Conservation (phyloP, 2,888 invertebrate genomes). For the Polydrusus tereticollis region DNA sequence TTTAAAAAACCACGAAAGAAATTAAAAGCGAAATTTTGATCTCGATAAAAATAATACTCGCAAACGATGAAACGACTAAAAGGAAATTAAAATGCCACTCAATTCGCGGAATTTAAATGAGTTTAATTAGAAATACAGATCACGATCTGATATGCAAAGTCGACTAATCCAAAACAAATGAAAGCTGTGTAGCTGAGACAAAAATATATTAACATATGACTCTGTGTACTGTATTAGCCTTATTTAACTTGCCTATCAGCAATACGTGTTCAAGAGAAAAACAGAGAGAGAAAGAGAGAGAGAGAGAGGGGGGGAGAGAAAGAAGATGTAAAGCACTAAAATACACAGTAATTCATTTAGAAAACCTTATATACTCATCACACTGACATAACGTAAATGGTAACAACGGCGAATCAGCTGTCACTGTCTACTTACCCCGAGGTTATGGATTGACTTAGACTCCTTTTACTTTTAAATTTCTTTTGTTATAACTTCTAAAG, state of each 20-base stretch:
- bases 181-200: not conserved
- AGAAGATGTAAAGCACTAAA: too few species aligned
- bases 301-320: too few species aligned
- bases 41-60: not conserved
- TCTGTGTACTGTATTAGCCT: not conserved
- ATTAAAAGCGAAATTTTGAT: slow-evolving; percentile 7
- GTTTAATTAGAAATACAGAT: not conserved
- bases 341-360: too few species aligned
- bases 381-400: too few species aligned
- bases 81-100: not conserved
- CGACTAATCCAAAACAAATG: not conserved
- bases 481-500: too few species aligned
- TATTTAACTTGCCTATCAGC: not conserved
- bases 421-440: too few species aligned
- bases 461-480: too few species aligned
- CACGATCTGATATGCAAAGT: not conserved
- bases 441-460: too few species aligned
- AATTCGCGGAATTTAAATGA: not conserved
- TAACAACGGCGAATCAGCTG: too few species aligned
- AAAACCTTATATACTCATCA: too few species aligned
- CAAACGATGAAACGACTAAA: not conserved
- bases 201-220: not conserved
- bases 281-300: too few species aligned
- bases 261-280: too few species aligned
- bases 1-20: not conserved